Base-by-base conservation (phyloP, 1,140 invertebrate genomes). In the Anagrus nilaparvatae region DNA sequence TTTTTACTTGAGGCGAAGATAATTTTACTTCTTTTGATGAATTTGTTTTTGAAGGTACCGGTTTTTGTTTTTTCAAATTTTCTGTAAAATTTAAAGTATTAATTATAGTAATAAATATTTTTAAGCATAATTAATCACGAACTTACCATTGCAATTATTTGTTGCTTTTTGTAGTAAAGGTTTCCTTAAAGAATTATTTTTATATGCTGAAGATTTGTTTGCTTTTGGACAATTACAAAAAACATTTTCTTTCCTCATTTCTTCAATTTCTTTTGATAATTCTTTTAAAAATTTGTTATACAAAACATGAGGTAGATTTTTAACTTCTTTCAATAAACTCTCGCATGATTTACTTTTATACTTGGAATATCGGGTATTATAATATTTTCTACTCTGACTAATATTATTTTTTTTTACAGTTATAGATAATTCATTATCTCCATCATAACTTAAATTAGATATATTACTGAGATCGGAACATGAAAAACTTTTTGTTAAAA, bases 221-320 rank as follows among this genome's bases (percentile, higher is more conserved):
- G 13, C 2, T 19, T 34, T 38, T 19, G 30, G 4, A 30, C 45
- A 47, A 5, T 29, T 47, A 25, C 45, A 47, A 18, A 39, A 5
- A 34, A 43, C 27, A 20, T 32, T 47, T 43, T 47, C 32, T 33
- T 33, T 47, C 35, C 36, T 34, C 7, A 47, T 47, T 10, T 23
- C 23, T 21, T 47, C 33, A 29, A 47, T 47, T 47, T 47, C 45
- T 34, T 42, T 34, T 8, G 40, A 13, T 34, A 47, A 47, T 24
- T 17, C 38, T 23, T 43, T 43, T 29, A 47, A 39, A 42, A 47
- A 47, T 43, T 13, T 43, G 25, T 47, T 30, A 40, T 39, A 47
- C 20, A 47, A 38, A 18, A 47, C 12, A 20, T 47, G 45, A 19
- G 45, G 45, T 39, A 47, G 20, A 29, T 47, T 40, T 16, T 39